Conservation (phyloP, 2,797 vertebrate genomes). For the Gadopsis bispinosus region DNA sequence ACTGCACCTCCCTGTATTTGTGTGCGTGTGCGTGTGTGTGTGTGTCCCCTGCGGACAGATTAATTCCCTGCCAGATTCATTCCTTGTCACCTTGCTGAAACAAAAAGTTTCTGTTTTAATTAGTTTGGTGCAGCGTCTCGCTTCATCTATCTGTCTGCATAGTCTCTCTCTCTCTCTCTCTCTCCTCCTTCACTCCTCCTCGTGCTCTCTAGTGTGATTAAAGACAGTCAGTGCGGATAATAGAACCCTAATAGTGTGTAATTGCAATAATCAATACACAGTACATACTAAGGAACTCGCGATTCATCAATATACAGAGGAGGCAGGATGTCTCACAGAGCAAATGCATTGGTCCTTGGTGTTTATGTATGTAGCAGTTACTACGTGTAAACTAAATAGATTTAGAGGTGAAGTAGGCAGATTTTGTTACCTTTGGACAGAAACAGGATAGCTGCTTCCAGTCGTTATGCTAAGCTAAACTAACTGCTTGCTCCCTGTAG, state of each 20-base stretch:
- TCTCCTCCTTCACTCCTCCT: slow-evolving; percentile 56
- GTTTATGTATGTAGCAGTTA: not conserved
- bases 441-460: too few relatives aligned
- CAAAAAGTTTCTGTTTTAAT: slow-evolving; percentile 86
- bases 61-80: slow-evolving; percentile 84
- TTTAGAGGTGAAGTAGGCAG: not conserved
- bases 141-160: slow-evolving; percentile 73
- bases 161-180: slow-evolving; percentile 33
- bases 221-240: slow-evolving; percentile 79
- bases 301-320: slow-evolving; percentile 55
- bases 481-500: not conserved
- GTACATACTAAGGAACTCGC: slow-evolving; percentile 55
- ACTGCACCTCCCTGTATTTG: slow-evolving; percentile 65
- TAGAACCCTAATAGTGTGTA: slow-evolving; percentile 79
- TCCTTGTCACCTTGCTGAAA: slow-evolving; percentile 81
- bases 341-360: not conserved
- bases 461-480: not conserved
- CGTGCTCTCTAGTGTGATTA: slow-evolving; percentile 80
- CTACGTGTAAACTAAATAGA: not conserved
- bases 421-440: not conserved
- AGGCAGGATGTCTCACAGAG: slow-evolving; percentile 15
- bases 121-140: slow-evolving; percentile 79
- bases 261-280: slow-evolving; percentile 82
- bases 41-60: slow-evolving; percentile 79
- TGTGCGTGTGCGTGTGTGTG: slow-evolving; percentile 36